These are phyloP conservation scores for Selene dorsalis DNA, from an alignment of 2,797 vertebrate species.

Conservation along the genomic window DNA sequence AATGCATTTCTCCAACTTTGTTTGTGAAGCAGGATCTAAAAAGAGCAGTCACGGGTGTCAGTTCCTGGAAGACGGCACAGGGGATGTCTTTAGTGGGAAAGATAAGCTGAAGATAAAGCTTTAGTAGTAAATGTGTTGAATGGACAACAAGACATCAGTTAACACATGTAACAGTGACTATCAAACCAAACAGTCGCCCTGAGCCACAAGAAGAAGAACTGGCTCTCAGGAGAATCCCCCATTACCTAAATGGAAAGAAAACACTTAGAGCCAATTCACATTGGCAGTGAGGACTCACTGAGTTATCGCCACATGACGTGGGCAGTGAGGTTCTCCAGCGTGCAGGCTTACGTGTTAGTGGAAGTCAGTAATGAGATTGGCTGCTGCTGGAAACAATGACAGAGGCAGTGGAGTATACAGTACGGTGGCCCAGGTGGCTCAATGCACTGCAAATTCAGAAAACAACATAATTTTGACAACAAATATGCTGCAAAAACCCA, in stretches of 20 bases:
- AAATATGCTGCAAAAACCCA: too few species aligned
- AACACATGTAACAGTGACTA: not conserved
- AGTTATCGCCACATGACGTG: not conserved
- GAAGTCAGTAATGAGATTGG: slow-evolving; percentile 31
- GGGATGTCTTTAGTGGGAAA: too few species aligned
- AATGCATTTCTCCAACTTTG: too few species aligned
- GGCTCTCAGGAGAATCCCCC: not conserved
- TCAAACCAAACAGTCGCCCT: not conserved
- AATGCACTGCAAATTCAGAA: too few species aligned
- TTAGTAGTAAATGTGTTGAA: not conserved
- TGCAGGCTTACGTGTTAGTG: not conserved
- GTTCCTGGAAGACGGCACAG: too few species aligned
- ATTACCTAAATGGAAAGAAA: not conserved
- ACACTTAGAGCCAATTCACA: not conserved
- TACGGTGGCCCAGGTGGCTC: too few species aligned
- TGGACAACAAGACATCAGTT: not conserved
- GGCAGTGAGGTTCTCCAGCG: not conserved
- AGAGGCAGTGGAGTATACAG: not conserved
- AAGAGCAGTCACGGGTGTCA: too few species aligned
- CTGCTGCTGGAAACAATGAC: not conserved
- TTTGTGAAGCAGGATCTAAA: too few species aligned
- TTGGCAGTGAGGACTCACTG: not conserved
- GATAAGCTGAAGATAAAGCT: too few species aligned
- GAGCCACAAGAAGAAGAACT: not conserved
- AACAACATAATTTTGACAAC: too few species aligned